Base-by-base conservation (phyloP, 35 echinoderm and acorn worm species). In the Heliocidaris erythrogramma region DNA sequence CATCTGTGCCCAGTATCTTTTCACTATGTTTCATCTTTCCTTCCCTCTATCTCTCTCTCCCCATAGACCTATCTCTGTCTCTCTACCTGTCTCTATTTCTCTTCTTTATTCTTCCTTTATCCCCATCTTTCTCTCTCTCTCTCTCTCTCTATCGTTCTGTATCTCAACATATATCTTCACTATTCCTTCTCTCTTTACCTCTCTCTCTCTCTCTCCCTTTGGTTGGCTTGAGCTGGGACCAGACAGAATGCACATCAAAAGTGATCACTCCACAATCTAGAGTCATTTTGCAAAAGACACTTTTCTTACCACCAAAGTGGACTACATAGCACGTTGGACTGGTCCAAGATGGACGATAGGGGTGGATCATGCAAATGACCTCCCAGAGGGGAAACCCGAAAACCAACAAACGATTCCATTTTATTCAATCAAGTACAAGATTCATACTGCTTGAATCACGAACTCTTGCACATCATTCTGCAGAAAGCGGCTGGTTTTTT, bases 231-330 rank as follows among this genome's bases (percentile, higher is more conserved):
- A 18, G 60, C 24, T 42, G 12, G 29, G 13, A 48, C 90, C 90
- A 92, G 90, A 92, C 90, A 92, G 42, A 49, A 56, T 2, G 47
- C 30, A 90, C 21, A 42, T 48, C 88, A 10, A 47, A 14, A 91
- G 48, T 91, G 49, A 92, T 92, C 91, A 92, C 91, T 59, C 49
- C 50, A 27, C 24, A 42, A 30, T 91, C 32, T 30, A 42, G 30
- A 48, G 89, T 91, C 89, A 35, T 48, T 92, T 92, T 92, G 13
- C 91, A 92, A 92, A 92, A 1, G 86, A 89, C 91, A 92, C 91
- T 92, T 92, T 50, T 92, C 47, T 92, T 92, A 59, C 91, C 91
- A 52, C 32, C 91, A 92, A 92, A 92, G 91, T 92, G 91, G 91
- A 49, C 91, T 52, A 92, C 49, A 49, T 92, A 59, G 91, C 91